These are phyloP conservation scores for Eugnorisma glareosa DNA, from an alignment of 2,888 invertebrate genomes.

Conservation along the genomic window DNA sequence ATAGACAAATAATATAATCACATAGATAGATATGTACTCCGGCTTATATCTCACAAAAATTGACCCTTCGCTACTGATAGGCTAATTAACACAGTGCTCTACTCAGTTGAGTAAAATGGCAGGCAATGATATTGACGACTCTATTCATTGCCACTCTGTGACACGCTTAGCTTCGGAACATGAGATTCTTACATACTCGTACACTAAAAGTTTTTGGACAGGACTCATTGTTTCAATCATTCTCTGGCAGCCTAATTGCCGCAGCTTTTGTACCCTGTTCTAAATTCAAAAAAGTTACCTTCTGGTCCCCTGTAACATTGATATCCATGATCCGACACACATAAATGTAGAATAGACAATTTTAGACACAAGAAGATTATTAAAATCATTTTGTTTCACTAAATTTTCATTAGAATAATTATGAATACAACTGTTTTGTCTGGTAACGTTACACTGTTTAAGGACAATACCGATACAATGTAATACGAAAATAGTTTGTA, in stretches of 20 bases:
- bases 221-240: not conserved
- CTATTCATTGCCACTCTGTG: not conserved
- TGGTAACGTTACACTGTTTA: not conserved
- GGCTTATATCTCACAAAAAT: no score
- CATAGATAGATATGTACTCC: no score
- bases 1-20: no score
- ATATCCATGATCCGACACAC: slow-evolving; percentile 32
- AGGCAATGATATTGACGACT: no score
- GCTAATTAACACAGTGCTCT: not conserved
- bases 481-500: not conserved
- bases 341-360: slow-evolving; percentile 26
- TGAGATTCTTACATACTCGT: not conserved
- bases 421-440: slow-evolving; percentile 7
- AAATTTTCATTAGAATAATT: not conserved
- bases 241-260: not conserved
- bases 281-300: slow-evolving; percentile 11
- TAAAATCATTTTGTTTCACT: slow-evolving; percentile 41
- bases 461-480: slow-evolving; percentile 34
- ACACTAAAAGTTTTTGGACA: not conserved
- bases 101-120: no score
- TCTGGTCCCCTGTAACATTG: not conserved
- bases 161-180: not conserved
- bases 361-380: slow-evolving; percentile 36
- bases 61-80: no score
- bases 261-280: not conserved